Percentiles rank a stretch among this genome's conserved stretches.
Evolutionary conservation across 2,113 vertebrate species (phyloP).

Genomic region (Hemichromis elongatus): DNA sequence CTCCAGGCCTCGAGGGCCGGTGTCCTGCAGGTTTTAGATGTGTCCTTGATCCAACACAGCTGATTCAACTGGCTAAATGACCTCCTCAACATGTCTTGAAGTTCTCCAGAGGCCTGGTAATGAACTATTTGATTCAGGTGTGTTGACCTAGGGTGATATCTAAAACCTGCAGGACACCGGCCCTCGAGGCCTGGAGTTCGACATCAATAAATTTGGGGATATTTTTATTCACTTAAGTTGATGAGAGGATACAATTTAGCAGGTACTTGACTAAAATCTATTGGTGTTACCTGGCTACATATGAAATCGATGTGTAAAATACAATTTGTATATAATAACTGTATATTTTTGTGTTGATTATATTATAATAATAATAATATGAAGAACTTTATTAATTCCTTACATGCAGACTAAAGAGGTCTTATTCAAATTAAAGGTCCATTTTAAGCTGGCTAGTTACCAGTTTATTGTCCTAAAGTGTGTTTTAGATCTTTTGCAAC

Average conservation of each 20-base stretch:
- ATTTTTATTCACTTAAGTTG: slow-evolving; percentile 24
- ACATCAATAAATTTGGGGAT: slow-evolving; percentile 34
- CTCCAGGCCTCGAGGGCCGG: too few relatives aligned
- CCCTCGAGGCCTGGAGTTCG: too few relatives aligned
- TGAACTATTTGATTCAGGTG: too few relatives aligned
- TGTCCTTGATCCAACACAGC: too few relatives aligned
- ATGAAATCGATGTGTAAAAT: neutral
- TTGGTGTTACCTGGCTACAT: neutral
- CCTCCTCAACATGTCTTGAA: too few relatives aligned
- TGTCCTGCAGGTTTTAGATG: too few relatives aligned
- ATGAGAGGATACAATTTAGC: slow-evolving; percentile 11
- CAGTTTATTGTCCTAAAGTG: neutral
- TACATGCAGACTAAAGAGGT: neutral
- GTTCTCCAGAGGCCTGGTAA: too few relatives aligned
- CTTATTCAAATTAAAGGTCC: neutral
- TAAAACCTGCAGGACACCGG: too few relatives aligned
- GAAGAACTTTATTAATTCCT: neutral
- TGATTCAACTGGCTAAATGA: too few relatives aligned
- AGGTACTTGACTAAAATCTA: neutral
- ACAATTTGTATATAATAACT: neutral
- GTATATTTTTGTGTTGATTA: neutral
- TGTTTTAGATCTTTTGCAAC: neutral
- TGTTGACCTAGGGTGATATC: too few relatives aligned
- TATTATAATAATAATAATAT: neutral
- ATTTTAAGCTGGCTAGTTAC: neutral